phyloP scores from a whole-genome alignment of 2,113 vertebrate species.

The Anarrhichthys ocellatus region DNA sequence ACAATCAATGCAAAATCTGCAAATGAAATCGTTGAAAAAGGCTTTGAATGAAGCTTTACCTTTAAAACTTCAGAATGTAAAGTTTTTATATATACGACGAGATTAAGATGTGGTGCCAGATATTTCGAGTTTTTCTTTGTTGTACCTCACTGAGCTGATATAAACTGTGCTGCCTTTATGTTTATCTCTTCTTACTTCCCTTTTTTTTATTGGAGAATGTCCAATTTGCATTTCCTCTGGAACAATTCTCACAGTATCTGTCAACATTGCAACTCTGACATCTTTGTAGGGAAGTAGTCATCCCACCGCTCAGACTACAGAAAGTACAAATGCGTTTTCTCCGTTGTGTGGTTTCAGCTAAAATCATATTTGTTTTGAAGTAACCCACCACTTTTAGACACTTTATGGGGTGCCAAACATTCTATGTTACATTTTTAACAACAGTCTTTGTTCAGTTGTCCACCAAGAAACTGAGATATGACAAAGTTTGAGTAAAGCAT shows the following conservation, averaged over 20 bases:
- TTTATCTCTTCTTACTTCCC: slow-evolving; percentile 51
- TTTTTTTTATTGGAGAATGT: slow-evolving; percentile 42
- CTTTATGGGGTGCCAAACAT: not conserved
- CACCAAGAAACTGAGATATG: not conserved
- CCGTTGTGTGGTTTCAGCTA: not conserved
- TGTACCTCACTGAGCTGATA: not conserved
- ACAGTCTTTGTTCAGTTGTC: not conserved
- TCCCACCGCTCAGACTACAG: not conserved
- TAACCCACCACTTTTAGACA: not conserved
- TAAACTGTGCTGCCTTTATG: slow-evolving; percentile 4
- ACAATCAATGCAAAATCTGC: slow-evolving; percentile 57
- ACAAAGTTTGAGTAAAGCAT: not conserved
- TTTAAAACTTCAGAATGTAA: not conserved
- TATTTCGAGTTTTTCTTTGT: not conserved
- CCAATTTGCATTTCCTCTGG: slow-evolving; percentile 56
- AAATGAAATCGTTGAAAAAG: slow-evolving; percentile 37
- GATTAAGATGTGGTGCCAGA: not conserved
- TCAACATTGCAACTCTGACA: slow-evolving; percentile 46
- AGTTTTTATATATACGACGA: not conserved
- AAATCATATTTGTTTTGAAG: not conserved
- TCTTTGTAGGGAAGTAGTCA: slow-evolving; percentile 46
- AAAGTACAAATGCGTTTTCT: not conserved
- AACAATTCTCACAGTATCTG: slow-evolving; percentile 54
- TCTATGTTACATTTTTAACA: not conserved
- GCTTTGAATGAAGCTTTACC: slow-evolving; percentile 50